phyloP scores from a whole-genome alignment of 1,140 invertebrate genomes.

The Trichogramma pretiosum region DNA sequence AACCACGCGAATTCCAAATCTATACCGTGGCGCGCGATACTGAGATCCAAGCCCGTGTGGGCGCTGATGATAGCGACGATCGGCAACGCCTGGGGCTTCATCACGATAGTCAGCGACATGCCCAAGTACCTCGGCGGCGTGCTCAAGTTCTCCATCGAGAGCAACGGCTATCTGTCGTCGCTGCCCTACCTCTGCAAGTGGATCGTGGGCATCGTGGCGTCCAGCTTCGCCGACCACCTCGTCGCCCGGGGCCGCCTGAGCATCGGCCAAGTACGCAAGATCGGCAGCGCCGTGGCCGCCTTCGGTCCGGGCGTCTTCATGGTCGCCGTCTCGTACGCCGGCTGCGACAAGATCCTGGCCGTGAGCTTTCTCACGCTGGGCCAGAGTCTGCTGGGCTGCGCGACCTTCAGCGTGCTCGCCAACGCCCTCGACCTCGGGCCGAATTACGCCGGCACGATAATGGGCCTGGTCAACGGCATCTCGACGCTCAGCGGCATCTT shows the following conservation, averaged over 20 bases:
- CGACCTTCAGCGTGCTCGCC: constrained; percentile 53
- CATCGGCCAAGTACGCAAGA: not conserved
- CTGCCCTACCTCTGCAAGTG: constrained; percentile 52
- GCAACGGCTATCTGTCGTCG: not conserved
- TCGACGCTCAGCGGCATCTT: constrained; percentile 73
- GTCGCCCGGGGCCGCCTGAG: not conserved
- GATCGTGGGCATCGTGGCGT: constrained; percentile 53
- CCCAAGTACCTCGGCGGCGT: not conserved
- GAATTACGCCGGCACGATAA: constrained; percentile 70
- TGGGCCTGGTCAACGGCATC: constrained; percentile 76
- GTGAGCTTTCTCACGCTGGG: constrained; percentile 26
- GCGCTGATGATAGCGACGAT: not conserved
- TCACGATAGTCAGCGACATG: not conserved
- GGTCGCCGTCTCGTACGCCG: not conserved
- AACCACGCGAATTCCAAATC: not conserved
- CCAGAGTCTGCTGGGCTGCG: constrained; percentile 60
- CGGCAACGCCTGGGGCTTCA: not conserved
- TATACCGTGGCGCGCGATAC: not conserved
- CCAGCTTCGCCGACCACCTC: constrained; percentile 55
- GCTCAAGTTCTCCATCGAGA: not conserved
- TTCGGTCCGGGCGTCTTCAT: not conserved
- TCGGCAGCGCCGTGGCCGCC: not conserved
- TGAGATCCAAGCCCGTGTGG: not conserved
- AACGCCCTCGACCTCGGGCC: constrained; percentile 75
- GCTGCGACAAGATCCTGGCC: not conserved